Base-by-base conservation (phyloP, 2,888 invertebrate genomes). In the Stenodera caucasica region DNA sequence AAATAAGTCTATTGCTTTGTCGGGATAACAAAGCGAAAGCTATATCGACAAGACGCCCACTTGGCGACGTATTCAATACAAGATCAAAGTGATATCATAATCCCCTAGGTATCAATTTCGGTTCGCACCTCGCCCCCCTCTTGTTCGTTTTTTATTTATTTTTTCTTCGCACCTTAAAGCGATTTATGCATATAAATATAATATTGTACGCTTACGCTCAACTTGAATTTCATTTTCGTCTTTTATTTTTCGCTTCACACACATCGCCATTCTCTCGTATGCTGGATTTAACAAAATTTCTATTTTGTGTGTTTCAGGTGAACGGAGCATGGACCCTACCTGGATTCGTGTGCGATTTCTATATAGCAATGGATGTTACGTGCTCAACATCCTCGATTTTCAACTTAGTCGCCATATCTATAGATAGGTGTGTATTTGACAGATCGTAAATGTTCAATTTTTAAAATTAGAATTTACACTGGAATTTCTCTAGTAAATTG, bases 341-440 rank as follows among this genome's bases (percentile, higher is more conserved):
- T 40, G 90, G 91, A 71, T 89, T 94, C 77, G 89, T 94, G 72
- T 98, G 97, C 82, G 96, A 97, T 84, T 92, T 96, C 82, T 98
- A 96, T 87, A 96, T 97, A 80, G 96, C 96, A 59, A 94, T 95
- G 90, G 97, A 98, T 82, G 97, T 98, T 77, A 95, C 93, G 69
- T 96, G 96, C 81, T 96, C 96, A 73, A 98, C 97, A 66, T 96
- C 96, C 76, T 97, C 96, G 79, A 98, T 98, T 81, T 95, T 97
- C 84, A 97, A 98, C 85, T 87, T 97, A 80, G 95, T 97, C 71
- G 97, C 97, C 73, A 98, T 98, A 82, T 96, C 96, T 75, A 92
- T 97, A 84, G 97, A 98, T 88, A 93, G 96, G 97, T 96, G 80
- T 85, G 88, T 8, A 30, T 23, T 8, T 15, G 15, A 45, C 12